Conservation (phyloP, 1,140 invertebrate species). For the Pseudobourletiella spinata region DNA sequence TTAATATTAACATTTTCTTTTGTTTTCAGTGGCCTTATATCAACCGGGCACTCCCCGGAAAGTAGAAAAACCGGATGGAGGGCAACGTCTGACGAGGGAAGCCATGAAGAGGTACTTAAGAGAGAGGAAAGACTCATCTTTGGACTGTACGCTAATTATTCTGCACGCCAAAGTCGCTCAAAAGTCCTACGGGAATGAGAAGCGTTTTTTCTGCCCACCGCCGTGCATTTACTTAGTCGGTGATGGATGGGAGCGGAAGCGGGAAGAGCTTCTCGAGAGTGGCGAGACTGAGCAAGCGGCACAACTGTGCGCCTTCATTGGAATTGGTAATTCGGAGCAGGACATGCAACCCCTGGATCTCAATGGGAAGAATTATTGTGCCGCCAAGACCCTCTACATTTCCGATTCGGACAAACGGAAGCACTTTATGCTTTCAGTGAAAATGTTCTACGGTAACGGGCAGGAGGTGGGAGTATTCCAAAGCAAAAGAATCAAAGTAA, state of each 20-base stretch:
- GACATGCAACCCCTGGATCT: slow-evolving; percentile 57
- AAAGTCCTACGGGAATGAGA: slow-evolving; percentile 64
- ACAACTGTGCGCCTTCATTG: slow-evolving; percentile 57
- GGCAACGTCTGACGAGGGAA: slow-evolving; percentile 43
- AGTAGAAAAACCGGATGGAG: not conserved
- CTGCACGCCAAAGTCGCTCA: slow-evolving; percentile 61
- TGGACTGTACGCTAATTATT: slow-evolving; percentile 46
- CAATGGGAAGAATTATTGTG: slow-evolving; percentile 59
- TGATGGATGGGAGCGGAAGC: slow-evolving; percentile 54
- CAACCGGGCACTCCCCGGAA: not conserved
- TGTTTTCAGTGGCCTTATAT: not conserved
- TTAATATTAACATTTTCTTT: no score
- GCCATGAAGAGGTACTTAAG: slow-evolving; percentile 52
- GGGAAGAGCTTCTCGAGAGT: slow-evolving; percentile 43
- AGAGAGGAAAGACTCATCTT: slow-evolving; percentile 49
- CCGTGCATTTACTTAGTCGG: slow-evolving; percentile 60
- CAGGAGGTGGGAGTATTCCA: slow-evolving; percentile 57
- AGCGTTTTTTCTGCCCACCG: slow-evolving; percentile 62
- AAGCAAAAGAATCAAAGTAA: slow-evolving; percentile 60
- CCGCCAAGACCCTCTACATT: slow-evolving; percentile 61
- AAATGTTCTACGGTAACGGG: slow-evolving; percentile 58
- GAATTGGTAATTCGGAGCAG: slow-evolving; percentile 57
- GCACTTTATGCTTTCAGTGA: slow-evolving; percentile 58
- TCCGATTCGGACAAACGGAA: slow-evolving; percentile 61
- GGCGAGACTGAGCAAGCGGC: slow-evolving; percentile 44